phyloP scores from a whole-genome alignment of 2,888 invertebrate genomes.

The Cancer borealis region DNA sequence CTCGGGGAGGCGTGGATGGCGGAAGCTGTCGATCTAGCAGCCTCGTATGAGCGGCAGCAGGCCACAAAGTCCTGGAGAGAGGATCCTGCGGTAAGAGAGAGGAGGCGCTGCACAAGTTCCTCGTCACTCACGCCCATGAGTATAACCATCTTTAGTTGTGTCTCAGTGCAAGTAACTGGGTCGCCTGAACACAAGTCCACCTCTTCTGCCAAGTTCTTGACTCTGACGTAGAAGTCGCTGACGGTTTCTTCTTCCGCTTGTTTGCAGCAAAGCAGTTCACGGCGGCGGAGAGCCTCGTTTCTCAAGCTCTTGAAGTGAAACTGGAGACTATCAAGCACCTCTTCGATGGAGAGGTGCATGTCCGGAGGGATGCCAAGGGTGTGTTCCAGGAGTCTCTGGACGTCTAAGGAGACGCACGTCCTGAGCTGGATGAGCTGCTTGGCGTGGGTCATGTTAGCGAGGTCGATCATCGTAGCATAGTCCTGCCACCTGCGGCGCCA shows the following conservation, averaged over 20 bases:
- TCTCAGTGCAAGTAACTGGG: background rate
- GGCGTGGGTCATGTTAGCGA: background rate
- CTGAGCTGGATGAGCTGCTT: slow-evolving; percentile 42
- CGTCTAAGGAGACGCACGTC: background rate
- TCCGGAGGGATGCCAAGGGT: background rate
- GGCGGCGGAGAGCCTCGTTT: background rate
- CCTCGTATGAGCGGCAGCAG: background rate
- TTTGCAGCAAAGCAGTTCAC: background rate
- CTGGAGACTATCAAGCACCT: slow-evolving; percentile 29
- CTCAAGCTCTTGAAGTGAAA: slow-evolving; percentile 3
- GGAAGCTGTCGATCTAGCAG: background rate
- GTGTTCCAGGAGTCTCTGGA: slow-evolving; percentile 13
- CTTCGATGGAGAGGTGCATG: background rate
- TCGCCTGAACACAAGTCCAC: background rate
- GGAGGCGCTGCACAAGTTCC: slow-evolving; percentile 29
- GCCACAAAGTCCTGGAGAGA: background rate
- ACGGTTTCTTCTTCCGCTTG: background rate
- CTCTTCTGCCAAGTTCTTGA: background rate
- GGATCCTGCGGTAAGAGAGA: background rate
- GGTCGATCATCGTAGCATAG: background rate
- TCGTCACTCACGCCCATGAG: slow-evolving; percentile 20
- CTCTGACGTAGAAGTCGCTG: background rate
- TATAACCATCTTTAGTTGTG: slow-evolving; percentile 46
- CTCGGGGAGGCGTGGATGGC: slow-evolving; percentile 41
- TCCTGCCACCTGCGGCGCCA: slow-evolving; percentile 4